Evolutionary conservation across 2,113 vertebrate species (phyloP), one percentile per base, ranked within the genome.

Genomic region (Bos taurus): DNA sequence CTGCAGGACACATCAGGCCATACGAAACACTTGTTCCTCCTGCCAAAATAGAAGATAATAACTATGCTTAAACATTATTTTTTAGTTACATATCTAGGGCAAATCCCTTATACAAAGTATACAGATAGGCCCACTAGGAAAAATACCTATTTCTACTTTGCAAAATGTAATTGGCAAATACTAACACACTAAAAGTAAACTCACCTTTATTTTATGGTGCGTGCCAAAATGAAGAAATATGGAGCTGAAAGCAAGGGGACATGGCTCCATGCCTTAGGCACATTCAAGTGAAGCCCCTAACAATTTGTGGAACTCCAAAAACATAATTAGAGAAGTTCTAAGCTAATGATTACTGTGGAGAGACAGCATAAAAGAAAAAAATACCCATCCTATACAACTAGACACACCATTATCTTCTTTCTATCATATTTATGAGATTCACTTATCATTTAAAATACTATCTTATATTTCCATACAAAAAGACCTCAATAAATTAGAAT

Each of bases 21-120:
- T 99, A 99, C 82, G 99, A 99, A 94, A 99, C 99, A 98, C 99
- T 99, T 0, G 99, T 99, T 23, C 99, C 99, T 98, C 99, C 99
- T 99, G 98, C 97, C 94, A 98, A 96, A 94, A 97, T 0, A 52
- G 52, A 7, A 98, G 98, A 95, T 25, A 33, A 71, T 60, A 97
- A 77, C 17, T 64, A 88, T 85, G 92, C 93, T 97, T 90, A 94
- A 82, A 82, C 88, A 81, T 94, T 91, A 94, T 87, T 28, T 96
- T 95, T 86, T 74, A 52, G 33, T 28, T 95, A 77, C 33, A 95
- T 40, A 97, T 97, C 93, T 83, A 97, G 52, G 91, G 21, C 6
- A 95, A 93, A 95, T 52, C 23, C 77, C 62, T 96, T 91, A 93
- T 25, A 50, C 4, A 90, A 30, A 94, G 16, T 84, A 71, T 21